These are phyloP conservation scores for Dufourea novaeangliae DNA, from an alignment of 1,140 invertebrate species.

Conservation along the genomic window DNA sequence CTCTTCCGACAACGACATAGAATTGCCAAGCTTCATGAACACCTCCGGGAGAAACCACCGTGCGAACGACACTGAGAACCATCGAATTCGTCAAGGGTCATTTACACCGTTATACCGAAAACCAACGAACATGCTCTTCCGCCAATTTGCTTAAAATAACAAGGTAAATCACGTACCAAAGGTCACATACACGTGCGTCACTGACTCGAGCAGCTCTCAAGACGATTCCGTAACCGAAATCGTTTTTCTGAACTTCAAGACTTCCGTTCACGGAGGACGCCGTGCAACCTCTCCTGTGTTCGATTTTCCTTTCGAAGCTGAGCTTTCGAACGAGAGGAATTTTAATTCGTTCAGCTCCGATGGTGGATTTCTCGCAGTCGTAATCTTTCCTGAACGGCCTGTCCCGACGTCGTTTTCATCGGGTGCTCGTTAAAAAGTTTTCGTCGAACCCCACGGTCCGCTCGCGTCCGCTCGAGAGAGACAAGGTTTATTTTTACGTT, in stretches of 20 bases:
- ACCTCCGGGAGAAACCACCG: too few species aligned
- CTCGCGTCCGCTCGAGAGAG: slow-evolving; percentile 7
- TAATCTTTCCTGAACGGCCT: slow-evolving; percentile 5
- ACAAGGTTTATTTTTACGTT: slow-evolving; percentile 50
- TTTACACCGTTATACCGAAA: background rate
- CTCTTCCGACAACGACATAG: too few species aligned
- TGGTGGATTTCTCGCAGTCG: background rate
- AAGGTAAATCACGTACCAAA: too few species aligned
- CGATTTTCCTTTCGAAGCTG: too few species aligned
- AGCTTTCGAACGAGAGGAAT: too few species aligned
- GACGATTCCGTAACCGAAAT: background rate
- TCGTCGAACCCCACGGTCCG: slow-evolving; percentile 14
- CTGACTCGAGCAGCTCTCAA: background rate
- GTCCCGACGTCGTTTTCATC: slow-evolving; percentile 19
- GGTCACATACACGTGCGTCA: too few species aligned
- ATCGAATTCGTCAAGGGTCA: background rate
- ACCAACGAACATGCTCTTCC: too few species aligned
- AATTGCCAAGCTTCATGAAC: too few species aligned
- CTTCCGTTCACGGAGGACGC: background rate
- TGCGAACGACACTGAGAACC: too few species aligned
- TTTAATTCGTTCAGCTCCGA: background rate
- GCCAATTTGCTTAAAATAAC: slow-evolving; percentile 7
- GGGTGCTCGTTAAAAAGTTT: slow-evolving; percentile 47
- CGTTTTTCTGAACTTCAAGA: background rate
- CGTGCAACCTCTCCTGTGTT: too few species aligned